Evolutionary conservation across 2,888 invertebrate species (phyloP), one percentile per base, ranked within the genome.

Genomic region (Drosophila yooni): DNA sequence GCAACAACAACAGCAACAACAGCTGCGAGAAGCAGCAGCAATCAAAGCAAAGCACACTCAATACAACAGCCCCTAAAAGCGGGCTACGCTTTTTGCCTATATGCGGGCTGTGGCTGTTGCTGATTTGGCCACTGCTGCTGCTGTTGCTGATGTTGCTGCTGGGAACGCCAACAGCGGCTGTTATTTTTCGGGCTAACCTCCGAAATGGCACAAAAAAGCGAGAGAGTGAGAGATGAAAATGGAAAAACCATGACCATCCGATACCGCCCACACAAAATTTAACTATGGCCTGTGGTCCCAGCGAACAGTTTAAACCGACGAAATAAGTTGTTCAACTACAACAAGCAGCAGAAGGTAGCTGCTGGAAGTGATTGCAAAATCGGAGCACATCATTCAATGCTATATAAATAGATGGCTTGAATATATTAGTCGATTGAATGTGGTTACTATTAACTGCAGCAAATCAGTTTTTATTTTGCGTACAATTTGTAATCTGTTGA

Each of bases 131-230:
- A 64, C 6, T 64, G 71, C 59, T 65, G 66, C 73, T 82, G 79
- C 43, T 75, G 75, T 56, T 79, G 79, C 15, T 59, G 59, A 31
- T 68, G 36, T n/a, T 65, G 65, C 56, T 76, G 74, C 70, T 80
- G 79, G 81, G 81, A 81, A 78, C 62, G 63, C 68, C 78, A 81
- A 74, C 81, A 81, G 78, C 82, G 62, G 78, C 66, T 70, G 65
- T 65, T 78, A 58, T 75, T 78, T 75, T 78, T 71, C 51, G 21
- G 36, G 53, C 62, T 34, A 70, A 52, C 59, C 62, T 40, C 29
- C 36, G 40, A 38, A 53, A 34, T 40, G 54, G 25, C 54, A 13
- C 54, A 60, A 53, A 66, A 62, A 66, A 10, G 15, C 5, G 5
- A 29, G 7, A n/a, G n/a, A 36, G 13, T 18, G 11, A 6, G 27